Evolutionary conservation across 2,113 vertebrate species (phyloP).

Genomic region (Aleadryas rufinucha): DNA sequence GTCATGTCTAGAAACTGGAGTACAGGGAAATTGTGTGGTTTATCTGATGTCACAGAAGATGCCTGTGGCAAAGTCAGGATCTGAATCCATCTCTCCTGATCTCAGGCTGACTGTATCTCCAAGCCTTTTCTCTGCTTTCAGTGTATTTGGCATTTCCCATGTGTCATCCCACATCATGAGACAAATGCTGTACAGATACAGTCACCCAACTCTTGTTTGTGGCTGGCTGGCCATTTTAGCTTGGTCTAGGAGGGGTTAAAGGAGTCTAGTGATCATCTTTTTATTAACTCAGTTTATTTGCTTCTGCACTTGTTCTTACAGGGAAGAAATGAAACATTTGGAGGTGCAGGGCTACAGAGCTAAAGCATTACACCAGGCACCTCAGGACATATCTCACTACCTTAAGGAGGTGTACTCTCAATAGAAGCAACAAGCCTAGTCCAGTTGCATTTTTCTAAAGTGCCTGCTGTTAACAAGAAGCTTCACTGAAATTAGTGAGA

Average conservation of each 20-base stretch:
- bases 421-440: neutral
- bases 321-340: neutral
- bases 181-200: neutral
- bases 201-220: neutral
- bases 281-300: neutral
- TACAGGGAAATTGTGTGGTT: neutral
- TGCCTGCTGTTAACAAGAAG: neutral
- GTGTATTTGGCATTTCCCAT: neutral
- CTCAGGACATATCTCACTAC: neutral
- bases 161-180: fast-evolving
- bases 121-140: neutral
- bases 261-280: neutral
- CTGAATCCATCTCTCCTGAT: neutral
- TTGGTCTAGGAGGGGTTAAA: neutral
- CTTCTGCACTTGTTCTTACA: neutral
- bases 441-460: neutral
- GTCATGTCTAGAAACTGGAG: neutral
- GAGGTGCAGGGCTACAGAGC: neutral
- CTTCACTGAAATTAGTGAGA: neutral
- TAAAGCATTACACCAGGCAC: neutral
- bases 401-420: neutral
- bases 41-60: neutral
- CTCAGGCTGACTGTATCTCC: neutral
- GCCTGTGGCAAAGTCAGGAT: neutral
- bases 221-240: neutral